Base-by-base conservation (phyloP, 2,113 vertebrate genomes). In the Symphodus melops region DNA sequence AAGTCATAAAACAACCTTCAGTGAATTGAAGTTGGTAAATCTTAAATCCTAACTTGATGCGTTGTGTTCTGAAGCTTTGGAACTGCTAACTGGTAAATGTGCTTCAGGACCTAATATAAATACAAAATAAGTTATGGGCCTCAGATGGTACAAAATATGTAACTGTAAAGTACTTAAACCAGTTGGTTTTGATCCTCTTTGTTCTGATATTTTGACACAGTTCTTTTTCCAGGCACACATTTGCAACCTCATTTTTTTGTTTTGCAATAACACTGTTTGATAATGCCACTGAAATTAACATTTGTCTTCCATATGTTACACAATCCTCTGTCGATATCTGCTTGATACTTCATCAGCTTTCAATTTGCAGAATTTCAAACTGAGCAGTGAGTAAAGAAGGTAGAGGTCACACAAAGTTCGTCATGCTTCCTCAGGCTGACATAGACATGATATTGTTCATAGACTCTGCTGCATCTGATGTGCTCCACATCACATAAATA, bases 401-500 rank as follows among this genome's bases (percentile, higher is more conserved):
- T 13, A 28, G 23, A 62, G 23, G 75, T 82, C 69, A 80, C 42
- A 42, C 33, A 58, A 52, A 54, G 39, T 57, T 67, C 64, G 61
- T 56, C 65, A 51, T 68, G 62, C 55, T 57, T 63, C 23, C 25
- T 53, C 23, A 21, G 4, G 17, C 58, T 70, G 28, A 57, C 33
- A 21, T 68, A 17, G 68, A 71, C 17, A 28, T 3, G 28, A 60
- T 28, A 19, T 39, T 68, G 57, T 53, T 71, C 56, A 60, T 17
- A 44, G 48, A 44, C 53, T 57, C 37, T 42, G 20, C 12, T 77
- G 56, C 49, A 59, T 61, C 25, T 68, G 46, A 23, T 56, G 68
- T 67, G 54, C 63, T 53, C n/a, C 65, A 53, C 51, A 78, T 23
- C 60, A 53, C 21, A 48, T 21, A 37, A 63, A 74, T 78, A 62